A percentile compares a stretch with the other conserved stretches of the same genome.
Evolutionary conservation across 92 coral and sea anemone species (phyloP).

Genomic region (Isaurus tuberculatus): DNA sequence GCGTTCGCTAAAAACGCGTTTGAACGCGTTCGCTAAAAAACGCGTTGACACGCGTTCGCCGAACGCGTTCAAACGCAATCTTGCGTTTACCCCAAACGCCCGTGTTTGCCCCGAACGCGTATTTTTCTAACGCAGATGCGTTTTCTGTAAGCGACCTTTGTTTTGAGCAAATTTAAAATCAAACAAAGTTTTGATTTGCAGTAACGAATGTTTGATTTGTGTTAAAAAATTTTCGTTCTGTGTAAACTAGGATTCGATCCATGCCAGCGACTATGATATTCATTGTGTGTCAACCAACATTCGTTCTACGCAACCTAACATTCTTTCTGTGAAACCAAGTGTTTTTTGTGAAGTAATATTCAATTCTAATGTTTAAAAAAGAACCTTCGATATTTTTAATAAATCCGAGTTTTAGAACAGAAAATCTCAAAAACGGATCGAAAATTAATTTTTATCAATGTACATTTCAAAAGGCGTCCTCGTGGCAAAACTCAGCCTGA

Average conservation of each 20-base stretch:
- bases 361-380: too few species aligned
- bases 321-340: neutral
- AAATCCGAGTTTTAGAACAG: neutral
- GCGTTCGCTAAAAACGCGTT: neutral
- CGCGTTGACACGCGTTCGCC: neutral
- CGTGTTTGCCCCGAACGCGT: neutral
- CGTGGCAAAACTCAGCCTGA: neutral
- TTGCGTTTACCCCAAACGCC: neutral
- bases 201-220: too few species aligned
- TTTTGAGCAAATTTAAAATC: neutral
- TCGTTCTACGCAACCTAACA: conserved; percentile 38
- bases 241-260: too few species aligned
- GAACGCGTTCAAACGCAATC: neutral
- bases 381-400: too few species aligned
- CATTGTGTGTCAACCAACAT: too few species aligned
- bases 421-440: neutral
- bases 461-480: neutral
- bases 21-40: too few species aligned
- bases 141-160: neutral
- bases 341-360: too few species aligned
- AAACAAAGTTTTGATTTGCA: neutral
- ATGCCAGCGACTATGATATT: too few species aligned
- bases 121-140: neutral
- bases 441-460: neutral
- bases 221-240: too few species aligned